Conservation (phyloP, 2,888 invertebrate genomes). For the Syritta pipiens region DNA sequence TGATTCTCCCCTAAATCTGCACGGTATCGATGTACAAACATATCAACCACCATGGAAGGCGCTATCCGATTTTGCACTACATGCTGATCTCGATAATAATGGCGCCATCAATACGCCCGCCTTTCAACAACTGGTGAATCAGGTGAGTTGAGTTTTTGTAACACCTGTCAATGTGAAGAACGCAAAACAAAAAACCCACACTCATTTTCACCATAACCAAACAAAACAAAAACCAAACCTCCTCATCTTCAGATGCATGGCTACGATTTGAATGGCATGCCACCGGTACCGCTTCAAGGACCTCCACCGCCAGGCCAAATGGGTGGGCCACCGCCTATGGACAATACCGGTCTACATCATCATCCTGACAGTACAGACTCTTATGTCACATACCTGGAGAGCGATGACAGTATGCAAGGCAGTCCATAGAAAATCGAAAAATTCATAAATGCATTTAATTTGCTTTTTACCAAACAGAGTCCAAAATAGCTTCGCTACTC, state of each 20-base stretch:
- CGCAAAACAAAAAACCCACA: conserved; percentile 49
- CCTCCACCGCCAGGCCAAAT: conserved; percentile 81
- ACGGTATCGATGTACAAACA: conserved; percentile 91
- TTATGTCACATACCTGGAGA: conserved; percentile 95
- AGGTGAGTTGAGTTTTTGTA: conserved; percentile 82
- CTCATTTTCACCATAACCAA: conserved; percentile 59
- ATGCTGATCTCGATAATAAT: conserved; percentile 90
- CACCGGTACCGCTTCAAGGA: conserved; percentile 79
- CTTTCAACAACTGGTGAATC: conserved; percentile 97
- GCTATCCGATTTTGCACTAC: conserved; percentile 95
- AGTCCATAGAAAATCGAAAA: conserved; percentile 83
- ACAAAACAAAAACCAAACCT: conserved; percentile 47
- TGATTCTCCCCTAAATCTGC: conserved; percentile 91
- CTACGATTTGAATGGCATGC: conserved; percentile 86
- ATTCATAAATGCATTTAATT: conserved; percentile 78
- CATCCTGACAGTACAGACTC: conserved; percentile 91
- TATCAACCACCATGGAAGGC: conserved; percentile 99
- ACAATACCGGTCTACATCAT: conserved; percentile 81
- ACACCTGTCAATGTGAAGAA: conserved; percentile 26
- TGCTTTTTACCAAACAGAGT: conserved; percentile 79
- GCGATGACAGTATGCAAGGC: conserved; percentile 89
- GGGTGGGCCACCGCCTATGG: conserved; percentile 81
- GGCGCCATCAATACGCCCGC: conserved; percentile 91
- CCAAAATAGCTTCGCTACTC: conserved; percentile 78
- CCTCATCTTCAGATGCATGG: conserved; percentile 90